Conservation (phyloP, 2,113 vertebrate species). For the Acrocephalus kingi region DNA sequence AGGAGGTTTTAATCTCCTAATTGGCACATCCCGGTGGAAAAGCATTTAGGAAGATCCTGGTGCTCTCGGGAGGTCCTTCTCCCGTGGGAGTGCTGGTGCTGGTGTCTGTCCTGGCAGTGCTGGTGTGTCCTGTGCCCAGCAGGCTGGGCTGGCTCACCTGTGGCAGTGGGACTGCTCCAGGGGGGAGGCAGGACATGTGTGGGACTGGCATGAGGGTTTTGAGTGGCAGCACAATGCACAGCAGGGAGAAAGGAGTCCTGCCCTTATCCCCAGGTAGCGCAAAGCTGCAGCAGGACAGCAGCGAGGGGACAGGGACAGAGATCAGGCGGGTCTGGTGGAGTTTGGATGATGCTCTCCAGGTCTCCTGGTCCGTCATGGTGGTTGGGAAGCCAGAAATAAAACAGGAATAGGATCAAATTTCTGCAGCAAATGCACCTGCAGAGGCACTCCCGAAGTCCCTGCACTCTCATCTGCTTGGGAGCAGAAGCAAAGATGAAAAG, state of each 20-base stretch:
- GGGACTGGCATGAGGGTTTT: not conserved
- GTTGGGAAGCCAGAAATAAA: not conserved
- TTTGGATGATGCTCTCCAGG: not conserved
- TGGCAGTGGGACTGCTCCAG: rapidly evolving
- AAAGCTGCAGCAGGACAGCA: not conserved
- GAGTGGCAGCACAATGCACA: not conserved
- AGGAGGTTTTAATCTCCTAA: constrained; percentile 18
- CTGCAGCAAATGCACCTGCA: not conserved
- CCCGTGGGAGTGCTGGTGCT: rapidly evolving
- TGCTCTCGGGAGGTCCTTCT: not conserved
- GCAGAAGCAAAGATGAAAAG: not conserved
- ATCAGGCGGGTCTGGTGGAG: not conserved
- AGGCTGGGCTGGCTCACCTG: not conserved
- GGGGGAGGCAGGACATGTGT: rapidly evolving
- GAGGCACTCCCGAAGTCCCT: not conserved
- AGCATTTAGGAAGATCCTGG: not conserved
- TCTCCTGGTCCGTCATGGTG: not conserved
- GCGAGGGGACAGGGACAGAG: not conserved
- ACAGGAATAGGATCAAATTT: not conserved
- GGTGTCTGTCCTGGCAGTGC: no score
- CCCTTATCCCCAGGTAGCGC: not conserved
- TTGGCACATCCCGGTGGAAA: not conserved
- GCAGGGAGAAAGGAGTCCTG: not conserved
- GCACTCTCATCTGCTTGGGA: rapidly evolving
- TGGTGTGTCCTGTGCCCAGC: not conserved